These are phyloP conservation scores for Rotaria magnacalcarata DNA, from an alignment of 2,888 invertebrate species.

Conservation along the genomic window DNA sequence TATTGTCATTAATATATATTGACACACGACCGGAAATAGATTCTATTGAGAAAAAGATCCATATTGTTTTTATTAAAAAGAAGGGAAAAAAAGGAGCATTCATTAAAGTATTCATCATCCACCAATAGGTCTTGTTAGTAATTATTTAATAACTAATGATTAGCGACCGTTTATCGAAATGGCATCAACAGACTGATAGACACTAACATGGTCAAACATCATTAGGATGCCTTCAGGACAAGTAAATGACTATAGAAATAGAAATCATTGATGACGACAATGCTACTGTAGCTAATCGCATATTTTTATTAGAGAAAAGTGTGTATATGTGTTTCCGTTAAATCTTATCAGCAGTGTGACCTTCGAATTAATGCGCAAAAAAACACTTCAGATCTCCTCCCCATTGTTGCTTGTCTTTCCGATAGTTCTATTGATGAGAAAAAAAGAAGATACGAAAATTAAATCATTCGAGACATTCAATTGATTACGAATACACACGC, in stretches of 20 bases:
- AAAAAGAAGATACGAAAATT: conserved; percentile 8
- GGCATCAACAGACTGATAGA: background rate
- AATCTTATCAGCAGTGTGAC: background rate
- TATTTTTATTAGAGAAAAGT: background rate
- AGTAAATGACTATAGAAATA: background rate
- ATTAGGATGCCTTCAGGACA: background rate
- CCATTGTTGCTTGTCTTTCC: background rate
- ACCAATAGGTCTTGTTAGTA: background rate
- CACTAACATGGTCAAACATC: conserved; percentile 8
- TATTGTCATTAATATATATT: background rate
- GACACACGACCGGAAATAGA: background rate
- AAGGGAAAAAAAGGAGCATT: background rate
- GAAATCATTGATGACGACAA: background rate
- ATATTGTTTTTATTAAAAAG: background rate
- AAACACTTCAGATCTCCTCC: background rate
- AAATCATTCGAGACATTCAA: conserved; percentile 9
- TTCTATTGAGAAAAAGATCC: background rate
- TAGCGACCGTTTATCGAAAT: background rate
- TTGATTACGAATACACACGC: background rate
- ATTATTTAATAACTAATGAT: conserved; percentile 2
- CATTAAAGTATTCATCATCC: background rate
- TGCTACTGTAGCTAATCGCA: background rate
- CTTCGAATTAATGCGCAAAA: background rate
- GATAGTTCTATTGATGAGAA: background rate
- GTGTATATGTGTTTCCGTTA: background rate